phyloP scores from a whole-genome alignment of 2,113 vertebrate species.

The Pachyramphus minor region DNA sequence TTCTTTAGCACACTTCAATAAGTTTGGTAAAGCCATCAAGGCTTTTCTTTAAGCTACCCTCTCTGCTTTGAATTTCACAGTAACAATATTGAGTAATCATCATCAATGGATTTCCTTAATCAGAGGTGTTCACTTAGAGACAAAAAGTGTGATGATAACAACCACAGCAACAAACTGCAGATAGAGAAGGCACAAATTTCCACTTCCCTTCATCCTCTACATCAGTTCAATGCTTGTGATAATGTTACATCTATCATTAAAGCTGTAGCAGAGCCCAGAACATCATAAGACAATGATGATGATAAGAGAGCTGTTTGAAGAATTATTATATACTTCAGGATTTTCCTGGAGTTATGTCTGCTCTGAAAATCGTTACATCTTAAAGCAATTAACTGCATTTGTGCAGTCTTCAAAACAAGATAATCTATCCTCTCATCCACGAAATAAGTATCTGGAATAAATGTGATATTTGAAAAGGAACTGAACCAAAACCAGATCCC shows the following conservation, averaged over 20 bases:
- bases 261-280: background rate
- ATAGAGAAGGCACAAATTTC: background rate
- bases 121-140: background rate
- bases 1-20: background rate
- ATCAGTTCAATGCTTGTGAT: background rate
- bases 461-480: background rate
- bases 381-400: background rate
- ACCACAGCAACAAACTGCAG: background rate
- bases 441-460: background rate
- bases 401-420: background rate
- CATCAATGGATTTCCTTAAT: background rate
- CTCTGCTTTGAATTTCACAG: background rate
- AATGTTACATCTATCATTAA: background rate
- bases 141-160: background rate
- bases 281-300: background rate
- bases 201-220: background rate
- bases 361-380: background rate
- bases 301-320: background rate
- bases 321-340: background rate
- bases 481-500: background rate
- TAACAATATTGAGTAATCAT: background rate
- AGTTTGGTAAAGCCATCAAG: background rate
- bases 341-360: background rate
- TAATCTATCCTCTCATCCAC: background rate
- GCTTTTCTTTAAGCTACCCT: background rate